These are phyloP conservation scores for Babyrousa celebensis DNA, from an alignment of 2,797 vertebrate species.

Conservation along the genomic window DNA sequence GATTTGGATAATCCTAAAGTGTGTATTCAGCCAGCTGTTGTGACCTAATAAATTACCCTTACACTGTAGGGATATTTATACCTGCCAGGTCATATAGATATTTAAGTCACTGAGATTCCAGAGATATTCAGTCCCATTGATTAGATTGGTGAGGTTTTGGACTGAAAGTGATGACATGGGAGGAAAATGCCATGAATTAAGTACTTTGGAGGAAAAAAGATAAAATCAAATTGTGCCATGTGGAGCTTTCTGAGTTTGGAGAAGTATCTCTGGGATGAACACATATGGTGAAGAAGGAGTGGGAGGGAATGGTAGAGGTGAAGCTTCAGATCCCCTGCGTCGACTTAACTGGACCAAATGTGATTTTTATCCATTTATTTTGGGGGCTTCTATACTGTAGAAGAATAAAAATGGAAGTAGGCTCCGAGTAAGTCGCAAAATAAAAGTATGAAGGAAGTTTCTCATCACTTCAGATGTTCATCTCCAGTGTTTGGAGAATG, in stretches of 20 bases:
- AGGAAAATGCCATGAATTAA: neutral
- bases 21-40: conserved; percentile 47
- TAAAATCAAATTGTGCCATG: conserved; percentile 8
- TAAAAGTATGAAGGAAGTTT: conserved; percentile 38
- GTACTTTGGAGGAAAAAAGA: conserved; percentile 19
- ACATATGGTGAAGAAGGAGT: conserved; percentile 27
- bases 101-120: conserved; percentile 45
- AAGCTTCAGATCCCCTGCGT: neutral
- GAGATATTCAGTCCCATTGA: neutral
- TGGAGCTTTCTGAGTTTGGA: conserved; percentile 14
- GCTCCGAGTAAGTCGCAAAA: neutral
- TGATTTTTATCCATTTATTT: conserved; percentile 65
- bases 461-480: conserved; percentile 15
- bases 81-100: conserved; percentile 52
- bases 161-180: conserved; percentile 61
- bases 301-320: neutral
- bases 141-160: conserved; percentile 19
- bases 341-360: conserved; percentile 44
- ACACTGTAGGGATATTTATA: conserved; percentile 40
- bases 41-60: conserved; percentile 48
- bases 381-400: conserved; percentile 18
- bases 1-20: conserved; percentile 34
- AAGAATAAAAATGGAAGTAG: conserved; percentile 42
- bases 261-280: conserved; percentile 53
- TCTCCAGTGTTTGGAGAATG: conserved; percentile 4